Percentiles rank a stretch among this genome's conserved stretches.
These are phyloP conservation scores for Neosilurus mollespiculum DNA, from an alignment of 2,797 vertebrate species.

Conservation along the genomic window DNA sequence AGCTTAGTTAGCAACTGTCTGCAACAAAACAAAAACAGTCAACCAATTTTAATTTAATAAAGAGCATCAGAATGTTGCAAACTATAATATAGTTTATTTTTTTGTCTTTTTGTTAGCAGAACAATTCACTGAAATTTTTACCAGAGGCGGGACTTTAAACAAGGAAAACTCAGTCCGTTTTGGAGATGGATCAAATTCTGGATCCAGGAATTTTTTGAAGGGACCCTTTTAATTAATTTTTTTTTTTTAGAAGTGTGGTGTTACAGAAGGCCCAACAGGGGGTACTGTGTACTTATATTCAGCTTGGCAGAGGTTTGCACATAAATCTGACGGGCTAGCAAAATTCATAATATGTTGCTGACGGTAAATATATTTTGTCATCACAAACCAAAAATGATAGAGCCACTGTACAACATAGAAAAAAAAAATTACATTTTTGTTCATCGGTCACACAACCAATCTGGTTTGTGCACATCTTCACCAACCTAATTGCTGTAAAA, in stretches of 20 bases:
- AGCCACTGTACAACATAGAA: background rate
- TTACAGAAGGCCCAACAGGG: no score
- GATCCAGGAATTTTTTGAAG: no score
- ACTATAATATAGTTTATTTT: no score
- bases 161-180: no score
- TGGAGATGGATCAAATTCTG: no score
- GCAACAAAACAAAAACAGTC: background rate
- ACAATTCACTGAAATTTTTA: no score
- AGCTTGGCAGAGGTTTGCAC: background rate
- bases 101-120: no score
- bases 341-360: background rate
- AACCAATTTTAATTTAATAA: background rate
- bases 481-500: no score
- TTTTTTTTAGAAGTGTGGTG: no score
- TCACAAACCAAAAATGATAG: background rate
- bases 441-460: background rate
- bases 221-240: no score
- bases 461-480: background rate
- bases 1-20: background rate
- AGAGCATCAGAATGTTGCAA: background rate
- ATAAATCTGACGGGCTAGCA: background rate
- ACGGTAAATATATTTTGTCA: background rate
- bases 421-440: background rate
- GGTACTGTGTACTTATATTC: no score
- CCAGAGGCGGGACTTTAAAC: no score